phyloP scores from a whole-genome alignment of 2,113 vertebrate genomes.

The Galbula dea region DNA sequence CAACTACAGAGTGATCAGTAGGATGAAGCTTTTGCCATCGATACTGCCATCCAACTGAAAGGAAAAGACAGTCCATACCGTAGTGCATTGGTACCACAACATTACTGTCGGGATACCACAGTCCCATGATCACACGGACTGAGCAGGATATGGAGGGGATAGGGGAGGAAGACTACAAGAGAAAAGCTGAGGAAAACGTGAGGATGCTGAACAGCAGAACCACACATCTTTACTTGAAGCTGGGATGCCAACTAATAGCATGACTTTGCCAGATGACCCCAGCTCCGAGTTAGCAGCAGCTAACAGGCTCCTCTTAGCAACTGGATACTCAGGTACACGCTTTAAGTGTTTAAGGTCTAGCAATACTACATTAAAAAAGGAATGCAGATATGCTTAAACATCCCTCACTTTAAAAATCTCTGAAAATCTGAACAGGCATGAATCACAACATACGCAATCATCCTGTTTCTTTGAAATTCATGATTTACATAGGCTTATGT shows the following conservation, averaged over 20 bases:
- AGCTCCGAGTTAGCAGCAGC: not conserved
- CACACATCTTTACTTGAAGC: fast-evolving
- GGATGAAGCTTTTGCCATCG: not conserved
- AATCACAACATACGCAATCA: not conserved
- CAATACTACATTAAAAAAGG: not conserved
- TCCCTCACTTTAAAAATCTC: not conserved
- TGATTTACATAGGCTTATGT: not conserved
- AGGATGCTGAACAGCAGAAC: not conserved
- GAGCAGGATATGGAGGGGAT: not conserved
- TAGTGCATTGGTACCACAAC: not conserved
- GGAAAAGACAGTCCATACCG: not conserved
- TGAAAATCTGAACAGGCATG: not conserved
- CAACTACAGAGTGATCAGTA: not conserved
- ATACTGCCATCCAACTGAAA: not conserved
- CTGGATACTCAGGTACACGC: not conserved
- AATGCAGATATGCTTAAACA: not conserved
- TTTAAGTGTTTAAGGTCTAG: not conserved
- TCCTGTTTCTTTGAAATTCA: not conserved
- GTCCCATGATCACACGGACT: not conserved
- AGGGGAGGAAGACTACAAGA: not conserved
- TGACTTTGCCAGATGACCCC: not conserved
- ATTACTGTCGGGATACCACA: not conserved
- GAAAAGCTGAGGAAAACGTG: not conserved
- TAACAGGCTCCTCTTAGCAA: not conserved
- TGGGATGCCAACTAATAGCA: not conserved